phyloP scores from a whole-genome alignment of 1,140 invertebrate species.

The Schlechtendalia chinensis region DNA sequence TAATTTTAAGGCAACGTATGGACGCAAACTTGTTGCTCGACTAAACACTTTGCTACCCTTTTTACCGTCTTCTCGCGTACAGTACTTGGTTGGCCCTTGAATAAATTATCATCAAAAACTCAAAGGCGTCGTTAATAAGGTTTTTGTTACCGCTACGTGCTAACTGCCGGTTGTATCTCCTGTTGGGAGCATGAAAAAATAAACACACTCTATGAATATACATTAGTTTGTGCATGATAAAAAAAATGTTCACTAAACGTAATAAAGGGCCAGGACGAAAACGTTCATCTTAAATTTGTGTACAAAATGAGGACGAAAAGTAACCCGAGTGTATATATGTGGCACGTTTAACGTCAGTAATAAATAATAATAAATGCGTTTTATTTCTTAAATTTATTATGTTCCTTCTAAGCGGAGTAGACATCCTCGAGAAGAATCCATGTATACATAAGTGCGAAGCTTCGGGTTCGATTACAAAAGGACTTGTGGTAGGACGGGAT shows the following conservation, averaged over 20 bases:
- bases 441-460: conserved; percentile 3
- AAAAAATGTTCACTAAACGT: neutral
- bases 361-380: conserved; percentile 41
- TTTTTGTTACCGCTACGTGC: conserved; percentile 27
- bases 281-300: neutral
- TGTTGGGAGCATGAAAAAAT: neutral
- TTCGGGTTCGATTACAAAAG: conserved; percentile 27
- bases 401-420: neutral
- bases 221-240: neutral
- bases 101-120: conserved; percentile 42
- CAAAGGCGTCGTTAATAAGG: conserved; percentile 30
- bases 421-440: conserved; percentile 5
- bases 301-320: neutral
- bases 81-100: neutral
- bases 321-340: neutral
- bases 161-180: neutral
- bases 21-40: conserved; percentile 19
- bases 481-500: neutral
- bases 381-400: conserved; percentile 31
- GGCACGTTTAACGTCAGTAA: neutral
- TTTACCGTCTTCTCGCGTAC: neutral
- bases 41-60: neutral
- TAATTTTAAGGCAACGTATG: neutral
- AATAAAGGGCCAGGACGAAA: neutral
- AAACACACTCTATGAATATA: neutral